Base-by-base conservation (phyloP, 2,113 vertebrate genomes). In the Mustela nigripes region DNA sequence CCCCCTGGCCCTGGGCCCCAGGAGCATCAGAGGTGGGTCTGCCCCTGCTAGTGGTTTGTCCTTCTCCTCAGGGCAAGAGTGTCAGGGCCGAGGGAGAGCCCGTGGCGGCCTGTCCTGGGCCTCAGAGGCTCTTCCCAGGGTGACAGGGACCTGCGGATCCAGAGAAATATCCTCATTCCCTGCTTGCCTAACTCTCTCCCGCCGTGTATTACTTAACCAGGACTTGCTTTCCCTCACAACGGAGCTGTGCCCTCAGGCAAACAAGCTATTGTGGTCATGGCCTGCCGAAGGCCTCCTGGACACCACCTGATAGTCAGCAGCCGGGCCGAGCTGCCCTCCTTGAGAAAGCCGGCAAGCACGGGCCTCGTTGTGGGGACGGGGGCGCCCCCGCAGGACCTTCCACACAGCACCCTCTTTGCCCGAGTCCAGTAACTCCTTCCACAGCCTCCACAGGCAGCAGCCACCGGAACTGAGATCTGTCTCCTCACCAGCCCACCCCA, bases 261-360 rank as follows among this genome's bases (percentile, higher is more conserved):
- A 36, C 10, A 3, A 16, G 60, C 50, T 0, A 11, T 4, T 11
- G 31, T 24, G 26, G 24, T 19, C 50, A 1, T n/a, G 28, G 62
- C 26, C 28, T 24, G 81, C 9, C 7, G 9, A 18, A 21, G 21
- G 28, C 24, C 31, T 56, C 14, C 42, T 2, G 7, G 28, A 42
- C 62, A 4, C n/a, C 0, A 7, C 53, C 4, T 1, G 0, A 33
- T 9, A 0, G 6, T 28, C 93, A 3, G 24, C 2, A 1, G 53
- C 24, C 4, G 15, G 56, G 56, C 48, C 33, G 0, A 3, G 36
- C 56, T 1, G 65, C 60, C 65, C 7, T 11, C 11, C 36, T 9
- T 6, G 19, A 31, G 88, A 3, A 12, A 28, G 11, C 24, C 1
- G 36, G 4, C 71, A 28, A 33, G 60, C 24, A 2, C 0, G 18